Evolutionary conservation across 1,140 invertebrate genomes (phyloP), one percentile per base, ranked within the genome.

Genomic region (Aphidius gifuensis): DNA sequence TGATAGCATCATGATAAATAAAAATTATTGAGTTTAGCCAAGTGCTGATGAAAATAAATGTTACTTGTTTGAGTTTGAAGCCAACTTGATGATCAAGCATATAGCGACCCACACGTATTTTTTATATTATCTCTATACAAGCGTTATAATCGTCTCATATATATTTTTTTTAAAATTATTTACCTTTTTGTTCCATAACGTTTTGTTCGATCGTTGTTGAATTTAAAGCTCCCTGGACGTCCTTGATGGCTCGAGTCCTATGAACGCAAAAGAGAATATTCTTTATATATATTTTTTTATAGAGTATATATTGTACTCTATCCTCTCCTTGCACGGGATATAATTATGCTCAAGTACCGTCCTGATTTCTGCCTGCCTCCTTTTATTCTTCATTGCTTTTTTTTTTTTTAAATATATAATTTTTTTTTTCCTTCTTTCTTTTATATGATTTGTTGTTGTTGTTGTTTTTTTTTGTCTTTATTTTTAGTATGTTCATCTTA

Each of bases 201-300:
- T 38, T 55, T 55, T 43, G 53, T 55, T 40, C 42, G 5, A 55
- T 55, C 53, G 53, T 55, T 42, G 50, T 39, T 32, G 53, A 39
- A 55, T 55, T 55, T 38, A 55, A 55, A 55, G 9, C 40, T 55
- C 53, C 40, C 53, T 6, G 50, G 53, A 55, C 53, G 53, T 55
- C 53, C 53, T 55, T 55, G 53, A 55, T 55, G 53, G 50, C 50
- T 23, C 39, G 53, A 40, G 53, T 55, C 53, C 53, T 55, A 55
- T 38, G 53, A 53, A 32, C 40, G 6, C 53, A 55, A 55, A 32
- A 51, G 50, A 51, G 50, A 51, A 51, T 38, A 55, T 16, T 32
- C 23, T 32, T 32, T 32, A 16, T 16, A 16, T 32, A 32, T 32
- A 32, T 32, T 32, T 32, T 32, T 32, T 32, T 32, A 32, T 32